A percentile compares a stretch with the other conserved stretches of the same genome.
phyloP scores from a whole-genome alignment of 2,888 invertebrate species.

The Stegana nigrithorax region DNA sequence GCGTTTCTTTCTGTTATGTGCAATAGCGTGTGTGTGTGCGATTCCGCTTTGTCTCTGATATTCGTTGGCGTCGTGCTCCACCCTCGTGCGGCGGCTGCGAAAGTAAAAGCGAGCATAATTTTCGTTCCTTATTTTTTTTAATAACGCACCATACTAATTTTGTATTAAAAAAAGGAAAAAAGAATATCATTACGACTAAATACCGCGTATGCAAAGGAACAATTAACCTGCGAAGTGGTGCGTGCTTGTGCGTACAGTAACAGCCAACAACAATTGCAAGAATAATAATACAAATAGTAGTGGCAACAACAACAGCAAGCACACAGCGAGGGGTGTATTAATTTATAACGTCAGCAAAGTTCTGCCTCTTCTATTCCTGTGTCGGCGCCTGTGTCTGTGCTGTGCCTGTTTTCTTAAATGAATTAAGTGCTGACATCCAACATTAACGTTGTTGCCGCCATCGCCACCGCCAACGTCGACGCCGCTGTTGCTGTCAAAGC shows the following conservation, averaged over 20 bases:
- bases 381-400: neutral
- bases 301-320: too few species aligned
- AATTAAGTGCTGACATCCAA: neutral
- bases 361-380: neutral
- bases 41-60: neutral
- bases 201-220: neutral
- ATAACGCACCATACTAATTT: too few species aligned
- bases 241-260: neutral
- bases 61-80: conserved; percentile 1
- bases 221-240: neutral
- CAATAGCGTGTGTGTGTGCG: neutral
- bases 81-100: conserved; percentile 1
- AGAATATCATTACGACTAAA: too few species aligned
- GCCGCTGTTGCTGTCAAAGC: too few species aligned
- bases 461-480: neutral
- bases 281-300: too few species aligned
- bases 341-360: too few species aligned
- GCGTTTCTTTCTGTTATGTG: conserved; percentile 1
- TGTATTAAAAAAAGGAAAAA: neutral
- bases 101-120: conserved; percentile 6
- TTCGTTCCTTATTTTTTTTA: too few species aligned
- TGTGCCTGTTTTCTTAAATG: neutral
- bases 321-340: neutral
- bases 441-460: neutral
- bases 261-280: too few species aligned